Base-by-base conservation (phyloP, 2,113 vertebrate species). In the Orientallactaga bullata region DNA sequence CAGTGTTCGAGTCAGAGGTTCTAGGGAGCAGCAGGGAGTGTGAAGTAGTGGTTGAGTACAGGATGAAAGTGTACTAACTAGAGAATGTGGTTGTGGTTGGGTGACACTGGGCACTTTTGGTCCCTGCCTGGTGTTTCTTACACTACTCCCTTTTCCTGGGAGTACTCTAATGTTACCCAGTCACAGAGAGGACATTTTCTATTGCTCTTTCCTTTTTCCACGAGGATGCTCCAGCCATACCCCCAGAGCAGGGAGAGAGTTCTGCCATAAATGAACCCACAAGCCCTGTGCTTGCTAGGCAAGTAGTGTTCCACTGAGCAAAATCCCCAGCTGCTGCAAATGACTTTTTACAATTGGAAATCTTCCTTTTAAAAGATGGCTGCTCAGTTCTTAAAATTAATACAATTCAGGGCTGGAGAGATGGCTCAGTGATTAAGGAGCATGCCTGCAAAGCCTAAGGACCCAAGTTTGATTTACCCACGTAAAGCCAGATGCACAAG, bases 51-150 rank as follows among this genome's bases (percentile, higher is more conserved):
- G 68, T 65, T 68, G 74, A 91, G 63, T 85, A 77, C 61, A 89
- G 58, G 28, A 30, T 8, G 4, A 35, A 68, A 65, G 5, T 65
- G 2, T 72, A 26, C 35, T 55, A 85, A 72, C 55, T 32, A 85
- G 68, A 88, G 35, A 73, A 66, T 6, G 7, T 66, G 24, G 39
- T 82, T 23, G 61, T 77, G 88, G 47, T 5, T 84, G 30, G 30
- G 39, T 92, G 21, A 17, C 85, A n/a, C 24, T 65, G 18, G 61
- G 47, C 2, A 23, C 12, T 84, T 37, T 72, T 35, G 73, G 73
- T 66, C 35, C 93, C 83, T 58, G 39, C 5, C 16, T 24, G 30
- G 20, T 89, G 23, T 88, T 90, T 87, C n/a, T 79, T 89, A 93
- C 76, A 55, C 35, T 89, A 89, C n/a, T 39, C 20, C 37, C 5